Evolutionary conservation across 2,113 vertebrate genomes (phyloP).

Genomic region (Malurus melanocephalus): DNA sequence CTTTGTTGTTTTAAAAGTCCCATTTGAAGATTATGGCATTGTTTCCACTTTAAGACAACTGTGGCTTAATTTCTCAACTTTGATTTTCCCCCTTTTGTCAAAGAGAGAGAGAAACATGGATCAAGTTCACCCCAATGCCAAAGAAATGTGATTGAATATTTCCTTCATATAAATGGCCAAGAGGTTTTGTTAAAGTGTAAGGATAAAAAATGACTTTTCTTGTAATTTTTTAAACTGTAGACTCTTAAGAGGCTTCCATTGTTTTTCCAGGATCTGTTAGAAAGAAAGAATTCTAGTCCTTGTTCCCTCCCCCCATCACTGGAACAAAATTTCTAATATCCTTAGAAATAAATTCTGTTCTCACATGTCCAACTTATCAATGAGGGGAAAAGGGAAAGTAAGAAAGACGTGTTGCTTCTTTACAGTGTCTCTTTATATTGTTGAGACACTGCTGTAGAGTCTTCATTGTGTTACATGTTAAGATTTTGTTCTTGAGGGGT

Average conservation of each 20-base stretch:
- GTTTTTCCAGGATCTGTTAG: background rate
- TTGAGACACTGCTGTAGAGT: background rate
- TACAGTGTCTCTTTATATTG: background rate
- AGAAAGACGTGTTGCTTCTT: background rate
- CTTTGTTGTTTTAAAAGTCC: background rate
- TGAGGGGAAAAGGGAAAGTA: background rate
- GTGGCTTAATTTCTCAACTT: background rate
- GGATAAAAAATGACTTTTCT: background rate
- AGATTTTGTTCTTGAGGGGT: background rate
- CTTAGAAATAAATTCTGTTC: background rate
- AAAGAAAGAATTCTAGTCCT: background rate
- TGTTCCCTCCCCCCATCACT: background rate
- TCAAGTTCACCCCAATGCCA: background rate
- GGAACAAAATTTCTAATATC: background rate
- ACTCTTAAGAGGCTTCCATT: background rate
- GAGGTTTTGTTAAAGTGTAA: background rate
- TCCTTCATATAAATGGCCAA: background rate
- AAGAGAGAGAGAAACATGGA: background rate
- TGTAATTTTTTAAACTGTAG: background rate
- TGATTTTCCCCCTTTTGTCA: background rate
- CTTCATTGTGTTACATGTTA: background rate
- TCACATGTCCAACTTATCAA: background rate
- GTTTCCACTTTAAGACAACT: background rate
- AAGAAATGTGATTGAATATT: accelerated
- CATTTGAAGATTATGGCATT: accelerated